Base-by-base conservation (phyloP, 1,140 invertebrate genomes). In the Hyles vespertilio region DNA sequence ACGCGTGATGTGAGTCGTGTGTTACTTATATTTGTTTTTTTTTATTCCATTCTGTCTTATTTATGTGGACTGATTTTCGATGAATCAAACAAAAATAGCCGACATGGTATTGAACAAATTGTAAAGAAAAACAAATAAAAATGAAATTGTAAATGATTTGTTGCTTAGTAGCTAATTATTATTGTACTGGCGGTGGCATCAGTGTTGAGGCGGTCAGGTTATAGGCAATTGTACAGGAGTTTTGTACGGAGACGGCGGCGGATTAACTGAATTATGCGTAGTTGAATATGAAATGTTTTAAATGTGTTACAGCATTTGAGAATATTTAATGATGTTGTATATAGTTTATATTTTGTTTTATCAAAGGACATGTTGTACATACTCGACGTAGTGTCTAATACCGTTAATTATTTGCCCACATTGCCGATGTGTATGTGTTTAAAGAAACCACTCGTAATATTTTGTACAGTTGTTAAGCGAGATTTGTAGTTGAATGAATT, bases 271-370 rank as follows among this genome's bases (percentile, higher is more conserved):
- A 76, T 84, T 84, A 84, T 70, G 83, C 72, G 79, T 87, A 86
- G 85, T 88, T 88, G 81, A 88, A 85, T 81, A 87, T 88, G 67
- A 88, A 87, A 87, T 88, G 84, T 84, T 88, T 88, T 88, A 88
- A 87, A 88, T 87, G 85, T 88, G 85, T 88, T 88, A 88, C 79
- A 85, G 81, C 85, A 88, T 88, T 88, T 87, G 85, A 88, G 81
- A 83, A 88, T 88, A 84, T 88, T 88, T 88, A 87, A 88, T 80
- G 78, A 88, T 85, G 82, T 85, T 88, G 85, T 87, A 89, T 86
- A 89, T 89, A 89, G 80, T 87, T 89, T 86, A 87, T 87, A 85
- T 87, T 86, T 87, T 86, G 79, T 86, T 87, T 89, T 86, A 69
- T 84, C 78, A 78, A 87, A 81, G 61, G 63, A 78, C 74, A 77